These are phyloP conservation scores for Chrysogorgia sp. DNA, from an alignment of 92 coral and sea anemone species.

Conservation along the genomic window DNA sequence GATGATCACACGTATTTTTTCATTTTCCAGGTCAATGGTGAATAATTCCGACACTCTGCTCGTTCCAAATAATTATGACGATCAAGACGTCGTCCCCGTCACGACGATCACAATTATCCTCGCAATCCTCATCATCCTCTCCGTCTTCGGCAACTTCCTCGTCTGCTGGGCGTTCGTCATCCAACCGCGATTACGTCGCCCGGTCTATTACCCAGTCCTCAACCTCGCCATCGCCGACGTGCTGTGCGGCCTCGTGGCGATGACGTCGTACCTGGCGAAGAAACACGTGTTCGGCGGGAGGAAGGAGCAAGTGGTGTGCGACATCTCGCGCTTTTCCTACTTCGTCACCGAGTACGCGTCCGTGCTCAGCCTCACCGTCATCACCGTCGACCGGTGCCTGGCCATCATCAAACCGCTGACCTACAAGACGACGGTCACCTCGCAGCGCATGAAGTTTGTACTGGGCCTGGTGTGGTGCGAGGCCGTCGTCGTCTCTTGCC, in stretches of 20 bases:
- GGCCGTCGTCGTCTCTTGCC: slow-evolving; percentile 2
- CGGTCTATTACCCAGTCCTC: slow-evolving; percentile 39
- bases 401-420: slow-evolving; percentile 38
- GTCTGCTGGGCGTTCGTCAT: slow-evolving; percentile 41
- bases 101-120: slow-evolving; percentile 19
- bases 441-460: slow-evolving; percentile 29
- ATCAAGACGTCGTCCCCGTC: background rate
- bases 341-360: slow-evolving; percentile 49
- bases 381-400: slow-evolving; percentile 28
- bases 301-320: slow-evolving; percentile 41
- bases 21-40: background rate
- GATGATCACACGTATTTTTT: slow-evolving; percentile 4
- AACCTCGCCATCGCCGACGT: slow-evolving; percentile 51
- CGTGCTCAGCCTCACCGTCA: slow-evolving; percentile 16
- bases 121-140: slow-evolving; percentile 20
- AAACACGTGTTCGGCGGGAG: slow-evolving; percentile 42
- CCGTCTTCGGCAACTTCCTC: slow-evolving; percentile 21
- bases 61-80: background rate
- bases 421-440: slow-evolving; percentile 33
- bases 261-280: slow-evolving; percentile 49
- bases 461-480: slow-evolving; percentile 11
- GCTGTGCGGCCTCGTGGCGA: slow-evolving; percentile 46
- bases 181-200: slow-evolving; percentile 31
- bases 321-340: slow-evolving; percentile 37
- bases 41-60: background rate